phyloP scores from a whole-genome alignment of 1,140 invertebrate genomes.

The Triops longicaudatus region DNA sequence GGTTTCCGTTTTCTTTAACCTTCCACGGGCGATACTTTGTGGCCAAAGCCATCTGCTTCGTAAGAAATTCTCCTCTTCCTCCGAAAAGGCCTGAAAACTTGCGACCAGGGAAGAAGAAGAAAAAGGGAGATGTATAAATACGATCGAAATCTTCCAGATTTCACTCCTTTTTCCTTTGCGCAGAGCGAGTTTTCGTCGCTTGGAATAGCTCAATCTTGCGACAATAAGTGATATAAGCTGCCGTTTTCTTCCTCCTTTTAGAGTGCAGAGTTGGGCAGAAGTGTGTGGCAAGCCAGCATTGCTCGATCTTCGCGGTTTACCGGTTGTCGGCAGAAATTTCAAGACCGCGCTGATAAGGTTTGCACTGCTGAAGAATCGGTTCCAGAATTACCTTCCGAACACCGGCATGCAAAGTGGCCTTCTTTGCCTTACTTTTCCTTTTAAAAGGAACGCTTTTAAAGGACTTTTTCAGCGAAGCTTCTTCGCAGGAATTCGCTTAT shows the following conservation, averaged over 20 bases:
- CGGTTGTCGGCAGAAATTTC: background rate
- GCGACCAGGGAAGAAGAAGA: background rate
- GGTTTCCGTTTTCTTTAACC: constrained; percentile 1
- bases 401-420: background rate
- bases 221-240: background rate
- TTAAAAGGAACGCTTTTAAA: too few species aligned
- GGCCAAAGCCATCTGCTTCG: constrained; percentile 9
- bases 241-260: background rate
- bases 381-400: background rate
- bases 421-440: background rate
- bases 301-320: background rate
- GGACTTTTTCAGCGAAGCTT: too few species aligned
- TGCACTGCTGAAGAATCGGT: background rate
- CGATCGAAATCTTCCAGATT: background rate
- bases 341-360: background rate
- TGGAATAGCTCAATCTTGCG: background rate
- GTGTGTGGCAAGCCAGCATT: background rate
- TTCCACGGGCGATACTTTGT: background rate
- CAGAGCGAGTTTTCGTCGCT: background rate
- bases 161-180: background rate
- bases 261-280: background rate
- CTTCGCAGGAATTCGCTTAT: too few species aligned
- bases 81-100: background rate
- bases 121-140: background rate
- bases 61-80: background rate